Evolutionary conservation across 2,888 invertebrate species (phyloP).

Genomic region (Pachliopta kotzebuea): DNA sequence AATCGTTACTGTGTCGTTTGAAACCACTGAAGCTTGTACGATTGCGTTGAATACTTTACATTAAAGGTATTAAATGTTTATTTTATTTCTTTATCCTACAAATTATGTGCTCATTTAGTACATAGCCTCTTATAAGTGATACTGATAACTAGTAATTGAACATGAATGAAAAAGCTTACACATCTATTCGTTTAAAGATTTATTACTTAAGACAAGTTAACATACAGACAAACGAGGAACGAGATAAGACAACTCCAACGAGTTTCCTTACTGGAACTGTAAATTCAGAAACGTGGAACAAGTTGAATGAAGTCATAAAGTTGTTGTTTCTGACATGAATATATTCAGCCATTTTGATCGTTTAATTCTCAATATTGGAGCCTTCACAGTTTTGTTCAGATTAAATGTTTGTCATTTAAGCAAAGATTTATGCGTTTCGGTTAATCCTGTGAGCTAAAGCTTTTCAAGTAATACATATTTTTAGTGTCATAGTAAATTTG

Average conservation of each 20-base stretch:
- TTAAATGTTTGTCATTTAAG: background rate
- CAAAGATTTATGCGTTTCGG: too few species aligned
- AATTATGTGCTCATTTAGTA: too few species aligned
- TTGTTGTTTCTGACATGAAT: slow-evolving; percentile 1
- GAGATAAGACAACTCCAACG: background rate
- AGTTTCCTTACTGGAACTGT: background rate
- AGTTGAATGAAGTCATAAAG: slow-evolving; percentile 1
- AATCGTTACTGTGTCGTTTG: background rate
- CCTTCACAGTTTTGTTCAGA: background rate
- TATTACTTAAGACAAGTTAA: too few species aligned
- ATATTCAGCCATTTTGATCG: slow-evolving; percentile 1
- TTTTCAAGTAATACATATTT: too few species aligned
- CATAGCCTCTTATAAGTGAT: too few species aligned
- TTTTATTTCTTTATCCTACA: too few species aligned
- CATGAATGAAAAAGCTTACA: too few species aligned
- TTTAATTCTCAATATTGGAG: background rate
- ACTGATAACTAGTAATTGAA: too few species aligned
- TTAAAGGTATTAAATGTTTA: too few species aligned
- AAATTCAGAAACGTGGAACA: background rate
- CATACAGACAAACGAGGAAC: background rate
- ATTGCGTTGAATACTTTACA: background rate
- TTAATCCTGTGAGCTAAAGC: too few species aligned
- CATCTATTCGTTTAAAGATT: too few species aligned
- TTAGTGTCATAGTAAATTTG: too few species aligned
- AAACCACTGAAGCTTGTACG: background rate